Base-by-base conservation (phyloP, 2,888 invertebrate genomes). In the Coecobrya sp. region DNA sequence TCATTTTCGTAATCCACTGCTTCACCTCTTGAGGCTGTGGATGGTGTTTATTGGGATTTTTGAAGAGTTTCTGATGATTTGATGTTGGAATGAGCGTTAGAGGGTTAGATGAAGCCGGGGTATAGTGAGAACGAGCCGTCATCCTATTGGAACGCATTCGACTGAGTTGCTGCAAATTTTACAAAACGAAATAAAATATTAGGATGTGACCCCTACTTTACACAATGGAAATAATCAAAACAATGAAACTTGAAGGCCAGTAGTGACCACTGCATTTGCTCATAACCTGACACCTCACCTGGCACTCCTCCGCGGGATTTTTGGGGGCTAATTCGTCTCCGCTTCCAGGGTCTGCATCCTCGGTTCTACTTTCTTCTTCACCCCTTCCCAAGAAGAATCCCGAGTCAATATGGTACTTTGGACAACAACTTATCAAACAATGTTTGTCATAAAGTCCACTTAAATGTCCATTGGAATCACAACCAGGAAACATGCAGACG, bases 371-470 rank as follows among this genome's bases (percentile, higher is more conserved):
- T n/a, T 92, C 92, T 8, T 92, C 97, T 97, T 96, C 96, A 96
- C 95, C 98, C 98, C 95, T 97, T 97, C 82, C 97, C 97, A 30
- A 97, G 97, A 10, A 97, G 97, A 94, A 97, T 97, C 96, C 99
- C 98, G 96, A 92, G 81, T 92, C 92, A 25, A 92, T 92, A 59
- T 99, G 99, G 96, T 98, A 99, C 86, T 97, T 95, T 0, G 99
- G 99, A 95, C 99, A 99, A 27, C 98, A 98, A 95, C 98, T 98
- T 93, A 98, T 96, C 0, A 98, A 98, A 95, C 98, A 98, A 96
- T 99, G 99, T 36, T 97, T 97, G 3, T 97, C 97, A 93, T 97
- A 96, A 95, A 97, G 97, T 13, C 99, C 99, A 93, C 98, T 97
- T 7, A 99, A 96, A 96, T 99, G 98, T 79, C 99, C 99, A 0